phyloP scores from a whole-genome alignment of 2,888 invertebrate species.

The Eubasilissa splendida region DNA sequence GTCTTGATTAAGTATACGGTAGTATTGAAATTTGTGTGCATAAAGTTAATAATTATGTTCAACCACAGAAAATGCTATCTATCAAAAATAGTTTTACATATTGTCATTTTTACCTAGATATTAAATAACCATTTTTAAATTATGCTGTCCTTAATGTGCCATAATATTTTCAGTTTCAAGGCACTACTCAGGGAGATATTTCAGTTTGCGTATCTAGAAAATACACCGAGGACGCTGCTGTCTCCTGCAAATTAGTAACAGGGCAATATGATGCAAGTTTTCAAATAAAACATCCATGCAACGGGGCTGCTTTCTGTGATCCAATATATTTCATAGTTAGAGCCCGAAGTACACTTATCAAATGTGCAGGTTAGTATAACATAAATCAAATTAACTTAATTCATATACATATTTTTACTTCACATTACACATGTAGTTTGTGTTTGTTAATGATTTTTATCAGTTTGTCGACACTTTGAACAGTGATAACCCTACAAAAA shows the following conservation, averaged over 20 bases:
- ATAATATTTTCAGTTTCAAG: constrained; percentile 67
- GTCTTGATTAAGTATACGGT: too few species aligned
- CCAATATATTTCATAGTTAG: constrained; percentile 71
- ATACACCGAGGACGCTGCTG: constrained; percentile 65
- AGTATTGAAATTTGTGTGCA: too few species aligned
- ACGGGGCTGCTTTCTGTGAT: constrained; percentile 68
- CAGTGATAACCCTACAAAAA: too few species aligned
- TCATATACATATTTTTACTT: too few species aligned
- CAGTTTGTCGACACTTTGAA: too few species aligned
- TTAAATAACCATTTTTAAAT: not conserved
- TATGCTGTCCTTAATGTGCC: not conserved
- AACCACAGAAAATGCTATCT: too few species aligned
- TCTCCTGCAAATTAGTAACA: constrained; percentile 69
- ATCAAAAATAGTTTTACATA: not conserved
- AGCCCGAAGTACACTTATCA: constrained; percentile 69
- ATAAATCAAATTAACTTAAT: too few species aligned
- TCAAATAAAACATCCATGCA: constrained; percentile 70
- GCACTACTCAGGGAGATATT: constrained; percentile 71
- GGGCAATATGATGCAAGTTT: constrained; percentile 68
- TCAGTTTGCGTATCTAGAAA: constrained; percentile 74
- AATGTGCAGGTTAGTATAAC: constrained; percentile 73
- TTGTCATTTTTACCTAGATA: not conserved
- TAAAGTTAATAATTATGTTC: too few species aligned
- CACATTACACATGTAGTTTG: too few species aligned
- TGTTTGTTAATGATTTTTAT: too few species aligned